Evolutionary conservation across 1,140 invertebrate genomes (phyloP), one percentile per base, ranked within the genome.

Genomic region (Neodiprion pinetum): DNA sequence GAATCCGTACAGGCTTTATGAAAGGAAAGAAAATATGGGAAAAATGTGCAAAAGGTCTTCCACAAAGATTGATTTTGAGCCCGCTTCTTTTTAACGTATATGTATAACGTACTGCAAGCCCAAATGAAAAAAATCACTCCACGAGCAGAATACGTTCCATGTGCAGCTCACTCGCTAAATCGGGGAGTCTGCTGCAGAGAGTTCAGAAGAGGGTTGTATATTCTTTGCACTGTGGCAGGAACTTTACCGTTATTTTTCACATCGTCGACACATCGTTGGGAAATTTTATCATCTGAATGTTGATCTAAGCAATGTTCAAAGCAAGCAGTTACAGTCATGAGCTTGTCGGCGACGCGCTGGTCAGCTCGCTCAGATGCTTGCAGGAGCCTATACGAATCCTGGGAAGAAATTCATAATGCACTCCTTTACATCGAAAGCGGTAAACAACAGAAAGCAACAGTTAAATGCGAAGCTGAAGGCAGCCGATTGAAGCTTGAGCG

Each of bases 121-220:
- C 75, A 69, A 74, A 81, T 83, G 23, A 80, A 77, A 69, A 68
- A 80, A 21, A 11, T 73, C 65, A 76, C 73, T 72, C 50, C 68
- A 72, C 61, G 68, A 70, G 79, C 77, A 17, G 74, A 69, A 28
- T 76, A 76, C 73, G 65, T 82, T 72, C 82, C 79, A 69, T 83
- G 82, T 75, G 77, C 79, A 11, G 78, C 70, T 67, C 81, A 84
- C 79, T 83, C 77, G 11, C 61, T 82, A 61, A 84, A 83, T 77
- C 77, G 83, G 80, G 47, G 75, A 78, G 67, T 77, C 75, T 80
- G 82, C 82, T n/a, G 82, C 80, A 68, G 80, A 86, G 47, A 81
- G 77, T 75, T 74, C 75, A 68, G 72, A 50, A 68, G 76, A 61
- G 28, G 71, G 10, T 74, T 80, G 50, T 78, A 78, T 53, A 76